These are phyloP conservation scores for Empidonax traillii DNA, from an alignment of 2,113 vertebrate species.

Conservation along the genomic window DNA sequence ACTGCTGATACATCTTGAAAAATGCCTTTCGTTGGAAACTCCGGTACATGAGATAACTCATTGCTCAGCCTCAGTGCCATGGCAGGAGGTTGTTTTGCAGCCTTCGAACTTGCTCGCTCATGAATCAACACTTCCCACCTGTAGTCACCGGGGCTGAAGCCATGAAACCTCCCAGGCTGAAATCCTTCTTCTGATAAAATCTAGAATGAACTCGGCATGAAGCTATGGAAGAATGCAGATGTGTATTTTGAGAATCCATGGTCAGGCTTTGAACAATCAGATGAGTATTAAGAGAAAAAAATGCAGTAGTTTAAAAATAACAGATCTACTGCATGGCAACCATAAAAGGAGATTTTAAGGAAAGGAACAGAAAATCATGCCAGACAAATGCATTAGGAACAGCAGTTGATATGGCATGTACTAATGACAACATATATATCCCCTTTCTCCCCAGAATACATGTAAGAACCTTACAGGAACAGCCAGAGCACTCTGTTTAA, in stretches of 20 bases:
- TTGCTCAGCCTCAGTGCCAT: background rate
- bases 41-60: background rate
- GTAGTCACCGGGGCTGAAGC: background rate
- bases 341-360: conserved; percentile 62
- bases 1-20: conserved; percentile 15
- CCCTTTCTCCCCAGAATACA: background rate
- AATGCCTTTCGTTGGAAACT: conserved; percentile 11
- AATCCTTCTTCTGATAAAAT: conserved; percentile 53
- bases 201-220: conserved; percentile 5
- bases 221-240: conserved; percentile 38
- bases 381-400: background rate
- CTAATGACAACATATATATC: conserved; percentile 10
- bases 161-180: background rate
- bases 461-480: background rate
- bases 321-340: conserved; percentile 36
- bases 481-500: background rate
- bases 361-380: conserved; percentile 45
- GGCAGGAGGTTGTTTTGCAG: conserved; percentile 26
- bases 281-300: conserved; percentile 47
- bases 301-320: conserved; percentile 57
- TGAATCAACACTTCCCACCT: conserved; percentile 46
- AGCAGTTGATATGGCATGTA: background rate
- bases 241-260: conserved; percentile 56
- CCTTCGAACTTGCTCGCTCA: background rate
- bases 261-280: conserved; percentile 42